Conservation (phyloP, 92 coral and sea anemone genomes). For the Palythoa grandiflora region DNA sequence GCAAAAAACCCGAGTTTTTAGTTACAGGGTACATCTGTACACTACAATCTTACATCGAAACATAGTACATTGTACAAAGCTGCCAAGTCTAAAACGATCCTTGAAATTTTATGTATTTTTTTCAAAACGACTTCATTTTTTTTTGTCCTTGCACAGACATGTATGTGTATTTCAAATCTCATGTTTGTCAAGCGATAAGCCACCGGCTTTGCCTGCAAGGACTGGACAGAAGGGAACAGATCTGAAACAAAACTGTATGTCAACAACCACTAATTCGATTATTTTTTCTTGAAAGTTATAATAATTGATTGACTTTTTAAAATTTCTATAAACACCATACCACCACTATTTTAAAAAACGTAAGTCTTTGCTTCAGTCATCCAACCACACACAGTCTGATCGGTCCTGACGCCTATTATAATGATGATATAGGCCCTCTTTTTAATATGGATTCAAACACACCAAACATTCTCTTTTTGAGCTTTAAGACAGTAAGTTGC, state of each 20-base stretch:
- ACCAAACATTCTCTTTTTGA: not conserved
- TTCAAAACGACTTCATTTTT: not conserved
- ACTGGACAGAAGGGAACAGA: not conserved
- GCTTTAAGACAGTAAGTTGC: not conserved
- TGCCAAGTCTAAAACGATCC: not conserved
- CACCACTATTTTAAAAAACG: not conserved
- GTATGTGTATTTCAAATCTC: not conserved
- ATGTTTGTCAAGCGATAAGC: not conserved
- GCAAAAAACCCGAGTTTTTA: no score
- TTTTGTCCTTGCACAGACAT: not conserved
- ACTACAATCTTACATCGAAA: no score
- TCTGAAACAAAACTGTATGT: not conserved
- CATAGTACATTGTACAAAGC: not conserved
- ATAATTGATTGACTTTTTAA: not conserved
- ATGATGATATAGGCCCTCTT: not conserved
- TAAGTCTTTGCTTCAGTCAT: not conserved
- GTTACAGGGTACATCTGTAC: not conserved
- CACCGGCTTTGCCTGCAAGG: not conserved
- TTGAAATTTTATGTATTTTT: not conserved
- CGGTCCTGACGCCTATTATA: not conserved
- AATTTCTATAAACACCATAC: not conserved
- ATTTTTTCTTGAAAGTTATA: not conserved
- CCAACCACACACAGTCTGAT: not conserved
- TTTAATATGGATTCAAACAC: no score
- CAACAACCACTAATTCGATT: slow-evolving; percentile 26